Percentiles rank a stretch among this genome's conserved stretches.
phyloP scores from a whole-genome alignment of 92 coral and sea anemone species.

The Muricea muricata region DNA sequence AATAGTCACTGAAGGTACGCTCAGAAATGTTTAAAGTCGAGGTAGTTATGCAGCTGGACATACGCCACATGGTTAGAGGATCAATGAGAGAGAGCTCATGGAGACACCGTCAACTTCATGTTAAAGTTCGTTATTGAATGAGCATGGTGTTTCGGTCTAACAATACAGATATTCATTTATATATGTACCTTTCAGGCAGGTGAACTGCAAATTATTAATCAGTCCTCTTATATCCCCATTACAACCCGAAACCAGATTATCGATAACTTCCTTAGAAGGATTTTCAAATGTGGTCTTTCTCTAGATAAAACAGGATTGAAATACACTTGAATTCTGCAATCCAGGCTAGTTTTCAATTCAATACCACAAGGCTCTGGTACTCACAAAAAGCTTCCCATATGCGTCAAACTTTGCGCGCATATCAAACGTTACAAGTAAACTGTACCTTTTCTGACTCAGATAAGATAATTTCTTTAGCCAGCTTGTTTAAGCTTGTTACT shows the following conservation, averaged over 20 bases:
- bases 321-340: not conserved
- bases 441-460: constrained; percentile 82
- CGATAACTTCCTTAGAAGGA: constrained; percentile 83
- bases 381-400: too few species aligned
- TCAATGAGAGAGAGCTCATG: too few species aligned
- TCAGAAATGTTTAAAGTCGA: too few species aligned
- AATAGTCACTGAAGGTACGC: too few species aligned
- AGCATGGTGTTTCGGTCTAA: too few species aligned
- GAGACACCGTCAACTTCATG: too few species aligned
- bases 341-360: too few species aligned
- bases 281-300: constrained; percentile 48
- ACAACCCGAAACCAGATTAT: constrained; percentile 84
- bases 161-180: not conserved
- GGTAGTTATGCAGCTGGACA: too few species aligned
- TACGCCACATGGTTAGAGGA: too few species aligned
- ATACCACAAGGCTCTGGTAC: not conserved
- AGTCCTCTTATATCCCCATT: constrained; percentile 95
- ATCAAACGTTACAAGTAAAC: too few species aligned
- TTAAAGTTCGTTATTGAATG: too few species aligned
- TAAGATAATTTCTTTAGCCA: constrained; percentile 75
- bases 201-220: constrained; percentile 91
- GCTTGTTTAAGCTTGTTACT: constrained; percentile 86
- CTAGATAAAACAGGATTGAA: constrained; percentile 24
- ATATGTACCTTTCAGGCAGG: constrained; percentile 81
- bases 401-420: too few species aligned